Percentiles rank a stretch among this genome's conserved stretches.
Conservation (phyloP, 2,797 vertebrate species). For the Lepidocolaptes lacrymiger region DNA sequence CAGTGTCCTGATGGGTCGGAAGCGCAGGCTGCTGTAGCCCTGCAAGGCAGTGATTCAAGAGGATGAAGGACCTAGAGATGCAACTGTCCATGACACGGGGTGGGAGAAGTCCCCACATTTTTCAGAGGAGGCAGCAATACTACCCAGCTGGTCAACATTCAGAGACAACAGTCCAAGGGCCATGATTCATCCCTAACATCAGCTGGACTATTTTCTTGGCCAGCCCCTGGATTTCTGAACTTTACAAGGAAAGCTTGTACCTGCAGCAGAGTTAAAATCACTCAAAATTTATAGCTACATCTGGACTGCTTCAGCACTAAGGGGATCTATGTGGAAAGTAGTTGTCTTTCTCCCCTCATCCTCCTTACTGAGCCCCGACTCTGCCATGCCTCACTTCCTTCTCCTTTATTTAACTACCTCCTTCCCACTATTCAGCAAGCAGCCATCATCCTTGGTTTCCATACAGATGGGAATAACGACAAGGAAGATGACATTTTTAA, state of each 20-base stretch:
- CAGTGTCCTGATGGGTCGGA: slow-evolving; percentile 93
- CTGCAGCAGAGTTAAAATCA: not conserved
- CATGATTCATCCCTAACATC: not conserved
- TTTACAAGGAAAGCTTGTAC: not conserved
- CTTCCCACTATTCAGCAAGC: not conserved
- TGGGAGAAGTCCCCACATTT: not conserved
- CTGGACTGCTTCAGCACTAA: not conserved
- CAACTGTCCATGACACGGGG: fast-evolving
- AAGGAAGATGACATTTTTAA: not conserved
- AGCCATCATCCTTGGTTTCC: not conserved
- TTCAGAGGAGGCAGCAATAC: not conserved
- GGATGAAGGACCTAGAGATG: not conserved
- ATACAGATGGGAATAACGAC: not conserved
- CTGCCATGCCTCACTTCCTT: not conserved
- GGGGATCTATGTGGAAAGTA: not conserved
- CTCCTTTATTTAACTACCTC: not conserved
- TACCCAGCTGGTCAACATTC: not conserved
- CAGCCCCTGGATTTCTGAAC: not conserved
- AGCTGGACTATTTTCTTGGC: not conserved
- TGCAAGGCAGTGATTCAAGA: slow-evolving; percentile 39
- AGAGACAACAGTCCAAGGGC: not conserved
- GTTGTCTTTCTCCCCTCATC: fast-evolving
- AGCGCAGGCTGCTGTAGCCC: slow-evolving; percentile 97
- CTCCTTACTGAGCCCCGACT: not conserved
- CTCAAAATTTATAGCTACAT: not conserved